A percentile compares a stretch with the other conserved stretches of the same genome.
These are phyloP conservation scores for Epicampocera succincta DNA, from an alignment of 2,888 invertebrate species.

Conservation along the genomic window DNA sequence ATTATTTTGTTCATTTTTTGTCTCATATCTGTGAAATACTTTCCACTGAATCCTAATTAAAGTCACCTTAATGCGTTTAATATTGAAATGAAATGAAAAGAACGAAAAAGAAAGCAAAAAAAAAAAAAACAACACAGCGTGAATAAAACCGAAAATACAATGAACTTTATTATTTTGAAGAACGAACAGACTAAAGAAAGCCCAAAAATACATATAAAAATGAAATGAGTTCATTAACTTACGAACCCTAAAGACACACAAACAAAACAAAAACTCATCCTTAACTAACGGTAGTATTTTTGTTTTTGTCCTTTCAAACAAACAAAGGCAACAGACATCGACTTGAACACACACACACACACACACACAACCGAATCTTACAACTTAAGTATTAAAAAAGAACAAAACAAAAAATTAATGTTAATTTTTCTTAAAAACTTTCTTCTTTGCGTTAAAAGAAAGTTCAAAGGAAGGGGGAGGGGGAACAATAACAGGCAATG, in stretches of 20 bases:
- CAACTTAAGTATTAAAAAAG: not conserved
- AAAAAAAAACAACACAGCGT: too few relatives aligned
- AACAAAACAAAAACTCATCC: conserved; percentile 53
- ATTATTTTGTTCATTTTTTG: conserved; percentile 30
- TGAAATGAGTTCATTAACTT: conserved; percentile 70
- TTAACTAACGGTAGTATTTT: conserved; percentile 63
- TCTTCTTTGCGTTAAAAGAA: conserved; percentile 47
- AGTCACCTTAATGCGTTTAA: conserved; percentile 54
- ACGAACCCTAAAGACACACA: conserved; percentile 65
- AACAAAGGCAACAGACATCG: conserved; percentile 46
- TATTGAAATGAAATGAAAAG: conserved; percentile 31
- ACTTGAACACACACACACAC: not conserved
- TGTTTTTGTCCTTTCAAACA: conserved; percentile 51
- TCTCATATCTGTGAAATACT: conserved; percentile 1
- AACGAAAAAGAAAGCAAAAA: too few relatives aligned
- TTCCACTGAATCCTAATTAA: conserved; percentile 59
- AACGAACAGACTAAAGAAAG: conserved; percentile 55
- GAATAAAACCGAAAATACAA: conserved; percentile 54
- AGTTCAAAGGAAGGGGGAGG: conserved; percentile 39
- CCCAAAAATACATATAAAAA: conserved; percentile 52
- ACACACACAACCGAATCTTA: not conserved
- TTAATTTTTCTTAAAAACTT: conserved; percentile 31
- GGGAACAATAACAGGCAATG: conserved; percentile 34
- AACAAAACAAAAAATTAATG: not conserved
- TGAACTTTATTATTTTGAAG: conserved; percentile 60